Evolutionary conservation across 2,113 vertebrate species (phyloP).

Genomic region (Lepidothrix coronata): DNA sequence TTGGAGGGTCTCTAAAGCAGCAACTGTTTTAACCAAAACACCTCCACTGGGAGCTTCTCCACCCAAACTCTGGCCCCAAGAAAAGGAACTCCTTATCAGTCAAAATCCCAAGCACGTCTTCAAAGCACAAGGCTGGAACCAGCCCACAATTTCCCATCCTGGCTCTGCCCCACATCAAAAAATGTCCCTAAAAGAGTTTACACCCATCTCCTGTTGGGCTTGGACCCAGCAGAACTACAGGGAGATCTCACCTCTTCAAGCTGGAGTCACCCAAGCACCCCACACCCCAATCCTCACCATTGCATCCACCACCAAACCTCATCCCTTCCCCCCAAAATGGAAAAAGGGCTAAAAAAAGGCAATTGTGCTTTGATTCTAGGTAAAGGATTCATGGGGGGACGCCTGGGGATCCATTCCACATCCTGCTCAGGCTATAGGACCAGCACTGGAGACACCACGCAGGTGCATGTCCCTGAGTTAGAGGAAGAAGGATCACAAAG

Average conservation of each 20-base stretch:
- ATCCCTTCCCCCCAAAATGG: not conserved
- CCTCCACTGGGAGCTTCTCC: not conserved
- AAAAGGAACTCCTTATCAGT: not conserved
- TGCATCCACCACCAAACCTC: not conserved
- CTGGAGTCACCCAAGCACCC: not conserved
- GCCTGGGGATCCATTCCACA: fast-evolving
- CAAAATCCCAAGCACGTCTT: not conserved
- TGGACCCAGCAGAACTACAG: not conserved
- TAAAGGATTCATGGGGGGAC: not conserved
- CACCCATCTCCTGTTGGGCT: not conserved
- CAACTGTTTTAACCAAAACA: not conserved
- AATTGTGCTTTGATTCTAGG: not conserved
- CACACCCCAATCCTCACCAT: fast-evolving
- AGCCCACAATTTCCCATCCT: fast-evolving
- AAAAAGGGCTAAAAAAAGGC: not conserved
- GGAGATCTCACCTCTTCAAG: not conserved
- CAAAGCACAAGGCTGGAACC: not conserved
- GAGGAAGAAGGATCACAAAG: not conserved
- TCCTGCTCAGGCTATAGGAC: not conserved
- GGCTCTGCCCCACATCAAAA: not conserved
- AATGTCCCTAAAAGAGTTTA: not conserved
- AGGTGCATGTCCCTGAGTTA: not conserved
- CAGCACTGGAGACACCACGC: fast-evolving
- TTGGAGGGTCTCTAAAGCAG: not conserved
- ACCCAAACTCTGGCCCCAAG: not conserved